Evolutionary conservation across 2,113 vertebrate genomes (phyloP), one percentile per base, ranked within the genome.

Genomic region (Daboia siamensis): DNA sequence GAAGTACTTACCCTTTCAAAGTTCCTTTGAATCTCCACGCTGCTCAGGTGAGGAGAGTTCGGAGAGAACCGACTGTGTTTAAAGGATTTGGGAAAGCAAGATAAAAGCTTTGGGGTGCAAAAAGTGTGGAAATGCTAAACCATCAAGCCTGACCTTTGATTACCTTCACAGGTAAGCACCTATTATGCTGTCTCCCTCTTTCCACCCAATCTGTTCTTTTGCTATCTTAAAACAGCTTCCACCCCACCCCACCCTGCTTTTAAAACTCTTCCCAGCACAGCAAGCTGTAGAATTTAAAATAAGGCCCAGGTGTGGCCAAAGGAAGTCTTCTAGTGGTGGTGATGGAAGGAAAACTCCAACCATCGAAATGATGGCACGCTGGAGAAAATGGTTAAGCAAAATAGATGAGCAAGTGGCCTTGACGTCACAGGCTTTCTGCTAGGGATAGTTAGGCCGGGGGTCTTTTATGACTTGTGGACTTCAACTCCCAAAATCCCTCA

Each of bases 221-320:
- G 74, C 61, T 56, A 90, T 93, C 86, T 93, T 17, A 86, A 90
- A 90, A 89, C n/a, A 44, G 46, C 87, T 64, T 91, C 33, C 33
- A 1, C 10, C 57, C 1, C 10, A n/a, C 64, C 12, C 21, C 80
- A 39, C 39, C 89, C 6, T 69, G 0, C 0, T 90, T 92, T 93
- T 93, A 64, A 92, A 64, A 57, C 21, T 29, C 89, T 91, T 95
- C 94, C 95, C 94, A 91, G 91, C 1, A 23, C 94, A 89, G 44
- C 12, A 0, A 13, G 17, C 48, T 87, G 51, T 17, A 48, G 92
- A 46, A 52, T 33, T 89, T 15, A 21, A 88, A 95, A 92, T 86
- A 92, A 69, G 61, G 93, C 39, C 92, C 95, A 91, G 95, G 94
- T 93, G 94, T 90, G 0, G 61, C 48, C 80, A 94, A 96, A 94